These are phyloP conservation scores for Trichoplusia ni DNA, from an alignment of 1,140 invertebrate species.

Conservation along the genomic window DNA sequence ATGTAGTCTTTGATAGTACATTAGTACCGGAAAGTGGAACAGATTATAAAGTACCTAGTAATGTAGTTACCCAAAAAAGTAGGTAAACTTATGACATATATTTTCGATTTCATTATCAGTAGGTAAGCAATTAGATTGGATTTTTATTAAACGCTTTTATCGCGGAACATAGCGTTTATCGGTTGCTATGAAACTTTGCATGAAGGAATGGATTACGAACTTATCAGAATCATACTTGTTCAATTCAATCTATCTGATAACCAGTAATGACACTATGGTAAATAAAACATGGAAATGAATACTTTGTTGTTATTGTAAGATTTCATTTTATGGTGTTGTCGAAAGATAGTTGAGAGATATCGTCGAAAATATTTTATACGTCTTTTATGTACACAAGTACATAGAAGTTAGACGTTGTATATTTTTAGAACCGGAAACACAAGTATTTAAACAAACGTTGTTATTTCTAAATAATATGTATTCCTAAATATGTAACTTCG, in stretches of 20 bases:
- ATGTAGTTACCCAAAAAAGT: not conserved
- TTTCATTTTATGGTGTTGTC: too few relatives aligned
- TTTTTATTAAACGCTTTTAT: conserved; percentile 15
- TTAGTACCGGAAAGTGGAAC: too few relatives aligned
- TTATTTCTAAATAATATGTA: too few relatives aligned
- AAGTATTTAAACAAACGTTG: too few relatives aligned
- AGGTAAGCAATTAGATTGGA: conserved; percentile 10
- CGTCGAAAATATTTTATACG: too few relatives aligned
- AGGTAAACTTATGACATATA: not conserved
- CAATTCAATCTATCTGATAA: conserved; percentile 1
- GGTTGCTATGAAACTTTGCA: conserved; percentile 13
- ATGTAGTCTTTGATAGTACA: too few relatives aligned
- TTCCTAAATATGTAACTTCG: too few relatives aligned
- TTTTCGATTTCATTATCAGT: not conserved
- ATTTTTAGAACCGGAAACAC: too few relatives aligned
- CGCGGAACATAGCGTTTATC: conserved; percentile 2
- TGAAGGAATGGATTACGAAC: not conserved
- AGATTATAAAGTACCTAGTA: not conserved
- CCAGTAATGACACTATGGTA: not conserved
- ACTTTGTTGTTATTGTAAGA: too few relatives aligned
- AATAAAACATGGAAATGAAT: not conserved
- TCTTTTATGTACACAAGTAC: too few relatives aligned
- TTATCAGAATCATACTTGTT: conserved; percentile 2
- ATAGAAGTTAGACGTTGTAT: too few relatives aligned
- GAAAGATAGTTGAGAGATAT: too few relatives aligned